Percentiles rank a stretch among this genome's conserved stretches.
Evolutionary conservation across 2,113 vertebrate species (phyloP).

Genomic region (Chloropsis hardwickii): DNA sequence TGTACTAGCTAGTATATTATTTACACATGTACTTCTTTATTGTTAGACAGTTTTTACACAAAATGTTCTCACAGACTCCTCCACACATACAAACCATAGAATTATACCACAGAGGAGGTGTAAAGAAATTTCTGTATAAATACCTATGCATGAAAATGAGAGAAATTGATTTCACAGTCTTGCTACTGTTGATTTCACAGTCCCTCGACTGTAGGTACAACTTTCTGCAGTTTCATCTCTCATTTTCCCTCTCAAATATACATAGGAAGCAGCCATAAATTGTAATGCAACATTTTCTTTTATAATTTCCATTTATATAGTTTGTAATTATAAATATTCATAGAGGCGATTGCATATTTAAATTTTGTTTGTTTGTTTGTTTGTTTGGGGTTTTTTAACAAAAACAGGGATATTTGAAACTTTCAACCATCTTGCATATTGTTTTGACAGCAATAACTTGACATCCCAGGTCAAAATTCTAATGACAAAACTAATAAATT

Average conservation of each 20-base stretch:
- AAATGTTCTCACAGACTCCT: not conserved
- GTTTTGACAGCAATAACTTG: not conserved
- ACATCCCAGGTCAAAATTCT: not conserved
- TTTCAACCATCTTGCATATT: not conserved
- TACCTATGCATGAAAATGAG: not conserved
- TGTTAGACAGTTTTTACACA: not conserved
- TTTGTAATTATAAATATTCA: not conserved
- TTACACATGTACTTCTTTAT: not conserved
- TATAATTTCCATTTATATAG: not conserved
- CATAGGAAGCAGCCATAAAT: not conserved
- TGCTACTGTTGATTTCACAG: not conserved
- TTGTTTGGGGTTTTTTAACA: not conserved
- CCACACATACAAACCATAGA: not conserved
- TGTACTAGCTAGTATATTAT: not conserved
- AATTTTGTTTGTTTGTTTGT: not conserved
- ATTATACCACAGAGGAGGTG: not conserved
- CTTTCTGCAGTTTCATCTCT: not conserved
- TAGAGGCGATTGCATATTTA: not conserved
- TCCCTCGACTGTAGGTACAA: not conserved
- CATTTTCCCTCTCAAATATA: not conserved
- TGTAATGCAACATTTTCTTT: not conserved
- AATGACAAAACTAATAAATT: not conserved
- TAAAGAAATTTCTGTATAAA: not conserved
- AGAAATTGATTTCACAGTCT: not conserved
- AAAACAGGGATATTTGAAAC: rapidly evolving